Evolutionary conservation across 2,888 invertebrate species (phyloP).

Genomic region (Lasioglossum oenotherae): DNA sequence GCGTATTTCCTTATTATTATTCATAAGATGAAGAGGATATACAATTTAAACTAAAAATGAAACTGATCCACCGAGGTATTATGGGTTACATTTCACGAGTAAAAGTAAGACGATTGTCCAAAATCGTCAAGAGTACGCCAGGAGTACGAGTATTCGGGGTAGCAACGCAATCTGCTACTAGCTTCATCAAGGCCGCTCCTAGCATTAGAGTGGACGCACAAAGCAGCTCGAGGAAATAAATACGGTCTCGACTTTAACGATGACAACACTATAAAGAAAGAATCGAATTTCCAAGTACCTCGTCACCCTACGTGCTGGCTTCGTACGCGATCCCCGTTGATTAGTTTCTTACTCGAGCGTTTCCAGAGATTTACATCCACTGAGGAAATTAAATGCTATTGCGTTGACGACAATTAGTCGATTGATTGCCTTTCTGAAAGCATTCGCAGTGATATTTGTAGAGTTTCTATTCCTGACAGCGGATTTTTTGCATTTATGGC

Average conservation of each 20-base stretch:
- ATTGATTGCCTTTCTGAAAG: background rate
- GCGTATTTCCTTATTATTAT: too few species aligned
- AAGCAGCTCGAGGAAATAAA: conserved; percentile 33
- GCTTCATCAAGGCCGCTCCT: conserved; percentile 64
- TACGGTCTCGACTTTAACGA: conserved; percentile 66
- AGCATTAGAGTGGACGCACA: conserved; percentile 12
- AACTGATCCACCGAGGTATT: background rate
- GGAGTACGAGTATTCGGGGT: conserved; percentile 11
- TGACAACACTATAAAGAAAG: conserved; percentile 76
- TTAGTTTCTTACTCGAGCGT: background rate
- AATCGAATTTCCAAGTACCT: conserved; percentile 75
- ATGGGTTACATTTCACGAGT: background rate
- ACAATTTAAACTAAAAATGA: background rate
- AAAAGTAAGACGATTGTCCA: background rate
- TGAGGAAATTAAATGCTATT: background rate
- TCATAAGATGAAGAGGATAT: background rate
- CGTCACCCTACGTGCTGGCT: conserved; percentile 28
- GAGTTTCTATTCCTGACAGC: background rate
- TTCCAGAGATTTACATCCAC: background rate
- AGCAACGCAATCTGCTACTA: conserved; percentile 30
- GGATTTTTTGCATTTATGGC: too few species aligned
- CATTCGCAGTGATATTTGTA: background rate
- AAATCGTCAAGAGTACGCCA: background rate
- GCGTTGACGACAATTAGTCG: background rate
- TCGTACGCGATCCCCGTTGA: conserved; percentile 24